phyloP scores from a whole-genome alignment of 2,888 invertebrate species.

The Trilocha varians region DNA sequence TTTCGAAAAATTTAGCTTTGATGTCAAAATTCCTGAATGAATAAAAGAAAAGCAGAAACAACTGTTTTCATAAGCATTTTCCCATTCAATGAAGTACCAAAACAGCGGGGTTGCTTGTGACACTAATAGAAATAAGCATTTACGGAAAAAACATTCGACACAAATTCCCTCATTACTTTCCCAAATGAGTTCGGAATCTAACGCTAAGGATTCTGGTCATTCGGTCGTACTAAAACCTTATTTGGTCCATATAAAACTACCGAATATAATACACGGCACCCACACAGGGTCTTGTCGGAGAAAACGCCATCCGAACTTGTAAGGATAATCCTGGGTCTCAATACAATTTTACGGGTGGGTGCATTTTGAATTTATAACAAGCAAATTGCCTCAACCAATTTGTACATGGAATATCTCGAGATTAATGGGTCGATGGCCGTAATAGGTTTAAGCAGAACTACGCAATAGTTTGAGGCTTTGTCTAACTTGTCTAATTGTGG shows the following conservation, averaged over 20 bases:
- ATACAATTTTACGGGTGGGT: constrained; percentile 68
- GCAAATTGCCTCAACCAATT: constrained; percentile 66
- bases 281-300: constrained; percentile 18
- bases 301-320: constrained; percentile 26
- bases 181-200: background rate
- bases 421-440: constrained; percentile 58
- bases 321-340: constrained; percentile 47
- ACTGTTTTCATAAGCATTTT: background rate
- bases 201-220: constrained; percentile 8
- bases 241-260: constrained; percentile 26
- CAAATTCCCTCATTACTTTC: background rate
- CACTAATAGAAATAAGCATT: too few relatives aligned
- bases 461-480: constrained; percentile 10
- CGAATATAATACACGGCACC: constrained; percentile 31
- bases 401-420: constrained; percentile 64
- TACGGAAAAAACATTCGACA: background rate
- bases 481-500: constrained; percentile 10
- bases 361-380: constrained; percentile 72
- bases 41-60: background rate
- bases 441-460: constrained; percentile 18
- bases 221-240: constrained; percentile 45
- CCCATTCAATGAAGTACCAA: background rate
- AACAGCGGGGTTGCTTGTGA: too few relatives aligned
- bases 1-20: background rate
- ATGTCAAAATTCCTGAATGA: background rate